Evolutionary conservation across 1,140 invertebrate species (phyloP).

Genomic region (Rhagoletis pomonella): DNA sequence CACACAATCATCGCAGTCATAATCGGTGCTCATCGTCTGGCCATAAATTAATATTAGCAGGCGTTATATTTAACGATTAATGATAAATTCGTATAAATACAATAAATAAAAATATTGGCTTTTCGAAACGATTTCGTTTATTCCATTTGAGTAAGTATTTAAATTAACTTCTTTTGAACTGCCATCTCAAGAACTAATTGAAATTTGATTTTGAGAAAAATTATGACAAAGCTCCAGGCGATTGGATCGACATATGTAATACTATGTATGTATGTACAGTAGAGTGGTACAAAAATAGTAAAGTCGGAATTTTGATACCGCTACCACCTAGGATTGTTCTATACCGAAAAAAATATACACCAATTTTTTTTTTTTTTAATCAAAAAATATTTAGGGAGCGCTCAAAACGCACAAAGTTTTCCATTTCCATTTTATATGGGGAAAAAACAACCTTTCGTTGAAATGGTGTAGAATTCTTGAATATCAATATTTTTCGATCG

Average conservation of each 20-base stretch:
- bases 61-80: constrained; percentile 15
- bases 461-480: too few species aligned
- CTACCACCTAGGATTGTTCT: too few species aligned
- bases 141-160: neutral
- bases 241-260: neutral
- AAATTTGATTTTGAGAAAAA: constrained; percentile 28
- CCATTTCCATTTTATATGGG: neutral
- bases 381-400: too few species aligned
- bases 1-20: neutral
- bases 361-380: too few species aligned
- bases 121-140: constrained; percentile 23
- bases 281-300: too few species aligned
- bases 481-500: too few species aligned
- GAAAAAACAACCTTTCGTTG: too few species aligned
- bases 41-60: constrained; percentile 5
- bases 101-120: neutral
- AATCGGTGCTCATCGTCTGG: neutral
- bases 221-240: neutral
- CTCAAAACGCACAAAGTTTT: too few species aligned
- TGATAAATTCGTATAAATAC: neutral
- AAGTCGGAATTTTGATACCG: too few species aligned
- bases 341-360: too few species aligned
- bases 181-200: neutral
- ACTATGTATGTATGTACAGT: neutral
- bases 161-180: neutral